Percentiles rank a stretch among this genome's conserved stretches.
Evolutionary conservation across 2,113 vertebrate genomes (phyloP).

Genomic region (Collichthys lucidus): DNA sequence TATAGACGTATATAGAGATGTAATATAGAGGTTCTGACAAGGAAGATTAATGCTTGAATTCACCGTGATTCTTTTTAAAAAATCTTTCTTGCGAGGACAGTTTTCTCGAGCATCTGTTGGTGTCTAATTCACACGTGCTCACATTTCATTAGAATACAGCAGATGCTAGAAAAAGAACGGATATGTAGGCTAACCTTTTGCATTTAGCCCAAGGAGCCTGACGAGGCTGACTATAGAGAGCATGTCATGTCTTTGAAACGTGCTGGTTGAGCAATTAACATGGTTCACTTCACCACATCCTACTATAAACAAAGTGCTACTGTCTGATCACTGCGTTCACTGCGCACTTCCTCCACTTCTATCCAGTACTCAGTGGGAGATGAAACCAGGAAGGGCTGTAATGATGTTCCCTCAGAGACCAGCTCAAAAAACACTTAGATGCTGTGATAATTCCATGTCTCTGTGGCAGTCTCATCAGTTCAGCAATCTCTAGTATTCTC

Average conservation of each 20-base stretch:
- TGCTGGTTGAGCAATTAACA: slow-evolving; percentile 49
- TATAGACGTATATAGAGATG: not conserved
- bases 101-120: not conserved
- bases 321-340: not conserved
- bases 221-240: not conserved
- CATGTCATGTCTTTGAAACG: slow-evolving; percentile 27
- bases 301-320: not conserved
- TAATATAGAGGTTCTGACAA: not conserved
- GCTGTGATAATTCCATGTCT: not conserved
- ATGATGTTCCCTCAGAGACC: not conserved
- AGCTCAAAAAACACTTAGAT: not conserved
- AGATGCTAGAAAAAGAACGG: not conserved
- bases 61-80: not conserved
- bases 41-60: not conserved
- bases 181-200: slow-evolving; percentile 9
- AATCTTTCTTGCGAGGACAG: not conserved
- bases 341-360: not conserved
- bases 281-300: slow-evolving; percentile 21
- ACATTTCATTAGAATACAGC: not conserved
- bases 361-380: slow-evolving; percentile 5
- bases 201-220: slow-evolving; percentile 21
- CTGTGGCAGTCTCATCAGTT: not conserved
- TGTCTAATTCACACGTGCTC: not conserved
- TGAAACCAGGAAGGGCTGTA: not conserved
- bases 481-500: not conserved